phyloP scores from a whole-genome alignment of 2,797 vertebrate genomes.

The Chloroceryle inda region DNA sequence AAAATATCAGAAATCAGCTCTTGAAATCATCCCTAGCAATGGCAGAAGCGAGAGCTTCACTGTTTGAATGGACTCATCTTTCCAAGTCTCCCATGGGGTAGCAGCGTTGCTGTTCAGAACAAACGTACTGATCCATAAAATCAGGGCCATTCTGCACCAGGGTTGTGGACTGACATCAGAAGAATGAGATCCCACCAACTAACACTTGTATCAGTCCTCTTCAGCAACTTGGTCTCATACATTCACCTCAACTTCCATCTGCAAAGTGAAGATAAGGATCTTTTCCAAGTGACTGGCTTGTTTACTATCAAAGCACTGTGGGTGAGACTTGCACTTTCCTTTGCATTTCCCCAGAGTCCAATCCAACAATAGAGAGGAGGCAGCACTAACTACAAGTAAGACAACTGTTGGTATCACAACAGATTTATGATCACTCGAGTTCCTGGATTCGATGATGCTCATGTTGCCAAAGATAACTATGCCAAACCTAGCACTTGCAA shows the following conservation, averaged over 20 bases:
- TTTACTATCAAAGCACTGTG: background rate
- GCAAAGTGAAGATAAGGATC: background rate
- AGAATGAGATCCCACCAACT: background rate
- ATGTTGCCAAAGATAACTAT: conserved; percentile 11
- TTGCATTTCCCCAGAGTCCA: conserved; percentile 15
- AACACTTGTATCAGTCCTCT: background rate
- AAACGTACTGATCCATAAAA: rapidly evolving
- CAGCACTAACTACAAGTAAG: background rate
- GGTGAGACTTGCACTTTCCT: background rate
- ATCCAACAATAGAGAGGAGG: conserved; percentile 8
- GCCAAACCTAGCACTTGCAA: conserved; percentile 16
- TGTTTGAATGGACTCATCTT: background rate
- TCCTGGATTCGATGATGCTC: conserved; percentile 20
- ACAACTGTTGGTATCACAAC: background rate
- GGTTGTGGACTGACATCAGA: background rate
- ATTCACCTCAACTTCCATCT: background rate
- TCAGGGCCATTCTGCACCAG: background rate
- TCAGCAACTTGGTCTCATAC: background rate
- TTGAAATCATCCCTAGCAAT: background rate
- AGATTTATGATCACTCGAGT: background rate
- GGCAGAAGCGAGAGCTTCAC: background rate
- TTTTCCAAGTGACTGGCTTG: background rate
- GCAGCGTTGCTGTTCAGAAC: background rate
- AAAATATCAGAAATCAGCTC: background rate
- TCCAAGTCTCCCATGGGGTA: background rate